These are phyloP conservation scores for Cyprinodon brontotheroides DNA, from an alignment of 2,113 vertebrate genomes.

Conservation along the genomic window DNA sequence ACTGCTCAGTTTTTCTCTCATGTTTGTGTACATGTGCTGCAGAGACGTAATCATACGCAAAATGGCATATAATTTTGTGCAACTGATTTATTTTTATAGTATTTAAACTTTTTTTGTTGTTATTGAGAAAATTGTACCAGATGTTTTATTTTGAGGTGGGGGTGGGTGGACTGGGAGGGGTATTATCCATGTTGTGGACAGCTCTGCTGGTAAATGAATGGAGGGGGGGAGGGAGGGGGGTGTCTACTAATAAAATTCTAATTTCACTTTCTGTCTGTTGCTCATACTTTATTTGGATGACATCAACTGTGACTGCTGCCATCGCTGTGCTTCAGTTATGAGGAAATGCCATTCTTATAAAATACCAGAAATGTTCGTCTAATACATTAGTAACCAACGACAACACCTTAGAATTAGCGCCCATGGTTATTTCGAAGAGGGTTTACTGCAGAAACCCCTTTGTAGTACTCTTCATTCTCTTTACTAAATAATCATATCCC, in stretches of 20 bases:
- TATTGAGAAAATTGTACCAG: constrained; percentile 64
- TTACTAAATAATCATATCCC: too few species aligned
- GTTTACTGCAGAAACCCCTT: too few species aligned
- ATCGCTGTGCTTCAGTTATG: not conserved
- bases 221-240: constrained; percentile 21
- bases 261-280: constrained; percentile 55
- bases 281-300: constrained; percentile 9
- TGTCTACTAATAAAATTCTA: constrained; percentile 75
- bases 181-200: constrained; percentile 49
- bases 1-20: constrained; percentile 44
- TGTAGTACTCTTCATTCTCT: too few species aligned
- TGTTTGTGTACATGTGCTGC: constrained; percentile 51
- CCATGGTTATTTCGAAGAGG: too few species aligned
- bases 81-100: constrained; percentile 83
- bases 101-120: constrained; percentile 69
- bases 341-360: not conserved
- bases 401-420: too few species aligned
- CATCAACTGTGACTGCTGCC: not conserved
- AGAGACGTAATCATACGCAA: constrained; percentile 66
- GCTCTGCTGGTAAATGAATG: constrained; percentile 52
- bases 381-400: too few species aligned
- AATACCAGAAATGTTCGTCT: not conserved
- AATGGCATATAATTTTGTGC: constrained; percentile 65
- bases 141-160: constrained; percentile 67
- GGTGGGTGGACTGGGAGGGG: constrained; percentile 39